These are phyloP conservation scores for Amphipyra berbera DNA, from an alignment of 2,888 invertebrate species.

Conservation along the genomic window DNA sequence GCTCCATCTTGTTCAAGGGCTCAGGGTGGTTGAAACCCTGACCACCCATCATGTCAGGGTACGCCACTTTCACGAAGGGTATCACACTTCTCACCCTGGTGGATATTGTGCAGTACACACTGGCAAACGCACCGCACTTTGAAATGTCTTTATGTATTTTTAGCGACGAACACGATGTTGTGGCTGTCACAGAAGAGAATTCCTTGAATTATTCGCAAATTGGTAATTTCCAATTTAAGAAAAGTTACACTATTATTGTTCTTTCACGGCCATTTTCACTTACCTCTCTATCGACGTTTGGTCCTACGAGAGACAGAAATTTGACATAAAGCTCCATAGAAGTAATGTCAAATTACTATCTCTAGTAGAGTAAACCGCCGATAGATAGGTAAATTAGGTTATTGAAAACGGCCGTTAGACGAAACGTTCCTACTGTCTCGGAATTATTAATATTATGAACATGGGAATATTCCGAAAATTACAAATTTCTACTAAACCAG, in stretches of 20 bases:
- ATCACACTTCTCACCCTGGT: slow-evolving; percentile 91
- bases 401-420: no score
- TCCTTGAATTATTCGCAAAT: background rate
- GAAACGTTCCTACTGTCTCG: no score
- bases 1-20: slow-evolving; percentile 89
- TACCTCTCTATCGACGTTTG: no score
- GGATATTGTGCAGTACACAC: slow-evolving; percentile 88
- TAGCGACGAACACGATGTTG: slow-evolving; percentile 80
- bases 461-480: no score
- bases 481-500: no score
- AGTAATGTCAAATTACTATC: no score
- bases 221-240: background rate
- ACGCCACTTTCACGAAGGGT: slow-evolving; percentile 93
- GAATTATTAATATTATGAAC: no score
- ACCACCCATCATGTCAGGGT: slow-evolving; percentile 92
- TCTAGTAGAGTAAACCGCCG: no score
- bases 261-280: no score
- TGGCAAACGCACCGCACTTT: slow-evolving; percentile 75
- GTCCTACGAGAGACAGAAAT: no score
- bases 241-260: background rate
- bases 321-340: no score
- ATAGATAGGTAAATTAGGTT: no score
- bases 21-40: slow-evolving; percentile 89
- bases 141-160: slow-evolving; percentile 86
- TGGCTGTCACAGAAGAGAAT: slow-evolving; percentile 67